Base-by-base conservation (phyloP, 2,797 vertebrate species). In the Hozukius guyotensis region DNA sequence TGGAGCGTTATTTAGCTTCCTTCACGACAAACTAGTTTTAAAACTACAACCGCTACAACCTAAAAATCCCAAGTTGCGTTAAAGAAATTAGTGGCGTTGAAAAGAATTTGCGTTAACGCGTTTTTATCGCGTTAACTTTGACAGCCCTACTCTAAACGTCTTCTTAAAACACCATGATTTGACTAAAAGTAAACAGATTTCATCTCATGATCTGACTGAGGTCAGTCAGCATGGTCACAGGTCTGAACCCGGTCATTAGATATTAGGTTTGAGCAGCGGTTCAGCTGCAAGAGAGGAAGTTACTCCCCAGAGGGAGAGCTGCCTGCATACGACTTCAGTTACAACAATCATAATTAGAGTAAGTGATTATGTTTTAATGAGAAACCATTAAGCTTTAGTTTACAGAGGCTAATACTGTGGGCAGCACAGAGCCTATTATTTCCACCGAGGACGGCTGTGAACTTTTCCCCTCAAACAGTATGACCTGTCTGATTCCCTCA, bases 331-430 rank as follows among this genome's bases (percentile, higher is more conserved):
- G 1, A 84, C 75, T 84, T 68, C 79, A 59, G 55, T 84, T 78
- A 75, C 83, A 81, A 72, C 66, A 74, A 67, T 85, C 53, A 84
- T 75, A 81, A 84, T 72, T 75, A 76, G 34, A 81, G 27, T 61
- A 57, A 78, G 81, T 72, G 69, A 88, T 87, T 73, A 66, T 8
- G 59, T 82, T 82, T 81, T 84, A 88, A 88, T 72, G 83, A 87
- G 76, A 74, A 78, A 59, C 65, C 2, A 27, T 83, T 82, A 75
- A 73, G 79, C 82, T 81, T 14, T 55, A 49, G 72, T 82, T 72
- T 78, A 69, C 69, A 52, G 55, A 78, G 64, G 49, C 36, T 75
- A 85, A 87, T 83, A 66, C 31, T 62, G 25, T 73, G 57, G 60
- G 60, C 69, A 70, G 66, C 18, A 63, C 46, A 42, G 53, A 5